phyloP scores from a whole-genome alignment of 2,888 invertebrate species.

The Drosophila mulleri region DNA sequence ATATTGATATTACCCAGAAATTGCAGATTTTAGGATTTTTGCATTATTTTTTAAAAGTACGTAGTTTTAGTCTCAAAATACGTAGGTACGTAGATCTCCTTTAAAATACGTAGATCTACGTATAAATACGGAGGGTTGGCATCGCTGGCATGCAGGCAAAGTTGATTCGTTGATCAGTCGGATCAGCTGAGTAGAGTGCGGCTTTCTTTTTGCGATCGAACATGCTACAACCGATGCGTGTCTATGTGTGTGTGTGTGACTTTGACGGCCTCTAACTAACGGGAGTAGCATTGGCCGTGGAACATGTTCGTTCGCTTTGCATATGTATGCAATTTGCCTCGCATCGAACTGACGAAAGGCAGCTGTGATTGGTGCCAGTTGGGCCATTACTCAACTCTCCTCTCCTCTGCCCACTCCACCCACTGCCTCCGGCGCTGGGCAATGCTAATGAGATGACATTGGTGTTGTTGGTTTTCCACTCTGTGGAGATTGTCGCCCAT shows the following conservation, averaged over 20 bases:
- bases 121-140: no score
- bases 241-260: neutral
- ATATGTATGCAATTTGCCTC: conserved; percentile 28
- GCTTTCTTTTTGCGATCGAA: conserved; percentile 59
- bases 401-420: conserved; percentile 1
- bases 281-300: conserved; percentile 14
- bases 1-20: no score
- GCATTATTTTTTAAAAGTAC: no score
- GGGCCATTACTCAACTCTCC: conserved; percentile 33
- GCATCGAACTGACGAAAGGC: conserved; percentile 22
- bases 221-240: conserved; percentile 42
- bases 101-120: no score
- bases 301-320: conserved; percentile 44
- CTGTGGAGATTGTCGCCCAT: neutral
- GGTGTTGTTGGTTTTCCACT: neutral
- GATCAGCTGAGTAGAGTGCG: conserved; percentile 38
- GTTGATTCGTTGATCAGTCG: neutral
- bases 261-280: conserved; percentile 36
- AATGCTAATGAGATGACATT: conserved; percentile 15
- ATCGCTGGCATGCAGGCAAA: no score
- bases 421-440: neutral
- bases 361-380: conserved; percentile 50
- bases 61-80: no score
- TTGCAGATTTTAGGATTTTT: no score
- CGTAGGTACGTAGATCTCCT: no score